phyloP scores from a whole-genome alignment of 2,888 invertebrate genomes.

The Priapulus caudatus region DNA sequence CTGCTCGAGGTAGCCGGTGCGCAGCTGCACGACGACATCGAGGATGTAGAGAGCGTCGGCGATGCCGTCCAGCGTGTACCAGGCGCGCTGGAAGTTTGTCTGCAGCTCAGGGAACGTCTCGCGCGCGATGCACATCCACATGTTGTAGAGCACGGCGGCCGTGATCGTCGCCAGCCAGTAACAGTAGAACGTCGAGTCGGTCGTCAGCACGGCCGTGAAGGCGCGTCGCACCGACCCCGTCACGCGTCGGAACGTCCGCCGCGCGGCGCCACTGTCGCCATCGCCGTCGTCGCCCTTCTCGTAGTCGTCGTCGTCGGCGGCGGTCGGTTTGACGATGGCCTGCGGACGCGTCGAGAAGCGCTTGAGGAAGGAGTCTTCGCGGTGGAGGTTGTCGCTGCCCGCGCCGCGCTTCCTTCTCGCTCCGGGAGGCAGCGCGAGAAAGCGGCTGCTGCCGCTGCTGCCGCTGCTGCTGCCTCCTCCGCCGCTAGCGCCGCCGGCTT shows the following conservation, averaged over 20 bases:
- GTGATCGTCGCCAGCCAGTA: conserved; percentile 86
- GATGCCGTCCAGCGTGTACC: conserved; percentile 69
- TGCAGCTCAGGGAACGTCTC: conserved; percentile 87
- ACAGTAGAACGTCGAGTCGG: conserved; percentile 89
- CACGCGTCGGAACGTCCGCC: background rate
- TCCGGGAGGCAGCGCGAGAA: too few species aligned
- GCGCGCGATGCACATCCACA: conserved; percentile 87
- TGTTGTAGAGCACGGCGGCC: conserved; percentile 77
- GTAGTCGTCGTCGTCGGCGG: conserved; percentile 31
- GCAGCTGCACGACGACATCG: conserved; percentile 78
- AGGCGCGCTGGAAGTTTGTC: conserved; percentile 45
- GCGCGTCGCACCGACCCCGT: conserved; percentile 44
- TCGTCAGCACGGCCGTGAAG: conserved; percentile 66
- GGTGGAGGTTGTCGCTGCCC: background rate
- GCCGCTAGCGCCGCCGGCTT: too few species aligned
- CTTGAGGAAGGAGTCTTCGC: conserved; percentile 56
- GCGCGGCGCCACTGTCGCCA: conserved; percentile 16
- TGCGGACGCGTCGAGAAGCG: conserved; percentile 78
- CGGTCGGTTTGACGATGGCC: conserved; percentile 64
- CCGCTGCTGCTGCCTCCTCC: too few species aligned
- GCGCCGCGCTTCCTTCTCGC: background rate
- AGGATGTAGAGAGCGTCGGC: conserved; percentile 74
- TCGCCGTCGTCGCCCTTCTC: conserved; percentile 36
- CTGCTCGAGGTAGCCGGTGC: conserved; percentile 88
- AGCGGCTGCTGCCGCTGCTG: too few species aligned